Evolutionary conservation across 2,888 invertebrate species (phyloP), one percentile per base, ranked within the genome.

Genomic region (Lamellibrachia columna): DNA sequence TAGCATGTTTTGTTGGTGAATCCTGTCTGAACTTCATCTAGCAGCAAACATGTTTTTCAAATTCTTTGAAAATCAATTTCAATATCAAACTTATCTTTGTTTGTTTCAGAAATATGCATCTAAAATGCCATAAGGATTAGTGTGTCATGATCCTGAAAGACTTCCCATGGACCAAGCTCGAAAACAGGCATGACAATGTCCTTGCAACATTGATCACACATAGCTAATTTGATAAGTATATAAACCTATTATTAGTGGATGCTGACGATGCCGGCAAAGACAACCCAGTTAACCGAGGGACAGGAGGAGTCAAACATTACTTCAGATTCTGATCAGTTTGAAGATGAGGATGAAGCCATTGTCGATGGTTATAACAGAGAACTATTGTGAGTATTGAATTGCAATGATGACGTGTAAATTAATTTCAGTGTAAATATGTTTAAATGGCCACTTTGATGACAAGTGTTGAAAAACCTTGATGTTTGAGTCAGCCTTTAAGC

Each of bases 301-400:
- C 60, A 60, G 60, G 60, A 60, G 6, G 91, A 52, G n/a, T 55
- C 90, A 15, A 52, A 28, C 8, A 22, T 52, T 3, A n/a, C 52
- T 22, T n/a, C 40, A 52, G 92, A 55, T 40, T 52, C 52, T 11
- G 55, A 55, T 90, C 58, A 90, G 52, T 92, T 52, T 11, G 91
- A 92, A n/a, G 90, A 92, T 52, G 53, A 15, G 11, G 92, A 91
- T 3, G 90, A 92, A n/a, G 9, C 91, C 9, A 11, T 60, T 90
- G 92, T 92, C 15, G 55, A 8, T 58, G 92, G 53, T 22, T 53
- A 92, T 22, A 92, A 92, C 8, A 58, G 15, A 55, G 92, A 92
- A 15, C 58, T 6, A 52, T 92, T 1, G 91, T 92, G 28, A 55
- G 52, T 90, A 52, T 75, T 60, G 91, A 58, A 22, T 8, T 53